These are phyloP conservation scores for Lucilia sericata DNA, from an alignment of 1,140 invertebrate genomes.

Conservation along the genomic window DNA sequence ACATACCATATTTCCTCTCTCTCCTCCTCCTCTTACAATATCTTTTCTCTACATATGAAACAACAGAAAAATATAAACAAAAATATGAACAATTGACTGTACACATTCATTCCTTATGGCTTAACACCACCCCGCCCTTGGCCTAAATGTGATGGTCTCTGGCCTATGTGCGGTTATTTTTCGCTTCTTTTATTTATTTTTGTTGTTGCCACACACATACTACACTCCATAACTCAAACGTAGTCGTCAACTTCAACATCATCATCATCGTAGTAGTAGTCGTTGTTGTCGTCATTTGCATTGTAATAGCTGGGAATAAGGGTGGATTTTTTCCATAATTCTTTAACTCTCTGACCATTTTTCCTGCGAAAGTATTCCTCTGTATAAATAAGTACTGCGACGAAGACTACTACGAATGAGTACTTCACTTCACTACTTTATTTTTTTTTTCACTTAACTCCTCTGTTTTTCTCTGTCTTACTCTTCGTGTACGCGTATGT, in stretches of 20 bases:
- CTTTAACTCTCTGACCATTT: slow-evolving; percentile 37
- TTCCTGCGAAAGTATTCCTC: not conserved
- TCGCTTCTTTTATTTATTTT: slow-evolving; percentile 9
- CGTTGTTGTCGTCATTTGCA: not conserved
- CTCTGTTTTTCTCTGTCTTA: not conserved
- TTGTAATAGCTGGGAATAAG: slow-evolving; percentile 4
- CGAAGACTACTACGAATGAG: not conserved
- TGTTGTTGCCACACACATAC: not conserved
- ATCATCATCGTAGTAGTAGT: slow-evolving; percentile 23
- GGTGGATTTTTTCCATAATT: slow-evolving; percentile 31
- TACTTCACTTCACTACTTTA: slow-evolving; percentile 18
- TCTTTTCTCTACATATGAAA: not conserved
- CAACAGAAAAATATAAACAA: not conserved
- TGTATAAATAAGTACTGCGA: slow-evolving; percentile 38
- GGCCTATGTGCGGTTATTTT: slow-evolving; percentile 26
- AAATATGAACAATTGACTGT: slow-evolving; percentile 7
- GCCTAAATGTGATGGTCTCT: slow-evolving; percentile 22
- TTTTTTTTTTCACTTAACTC: not conserved
- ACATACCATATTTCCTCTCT: not conserved
- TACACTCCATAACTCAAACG: not conserved
- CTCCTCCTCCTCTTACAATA: not conserved
- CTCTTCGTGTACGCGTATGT: not conserved
- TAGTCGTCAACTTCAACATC: not conserved
- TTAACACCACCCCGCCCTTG: slow-evolving; percentile 8
- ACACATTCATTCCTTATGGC: not conserved